Base-by-base conservation (phyloP, 2,888 invertebrate genomes). In the Meghimatium bilineatum region DNA sequence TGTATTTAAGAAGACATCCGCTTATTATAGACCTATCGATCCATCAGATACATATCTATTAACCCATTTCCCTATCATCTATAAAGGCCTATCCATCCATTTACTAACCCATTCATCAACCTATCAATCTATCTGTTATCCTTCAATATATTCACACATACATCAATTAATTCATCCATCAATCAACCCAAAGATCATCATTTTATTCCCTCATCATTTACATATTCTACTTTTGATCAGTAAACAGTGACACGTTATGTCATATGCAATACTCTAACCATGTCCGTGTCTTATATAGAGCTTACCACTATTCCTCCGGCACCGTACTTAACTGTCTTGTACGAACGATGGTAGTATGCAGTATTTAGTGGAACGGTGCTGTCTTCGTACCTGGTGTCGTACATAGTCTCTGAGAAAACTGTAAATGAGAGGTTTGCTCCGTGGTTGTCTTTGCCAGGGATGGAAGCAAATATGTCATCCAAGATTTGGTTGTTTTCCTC, bases 281-380 rank as follows among this genome's bases (percentile, higher is more conserved):
- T n/a, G n/a, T n/a, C n/a, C n/a, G n/a, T n/a, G n/a, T n/a, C n/a
- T n/a, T n/a, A n/a, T n/a, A n/a, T n/a, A n/a, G n/a, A n/a, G n/a
- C n/a, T 60, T 36, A 77, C 77, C 0, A 36, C 63, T 1, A 26
- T 56, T 12, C 77, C 77, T 12, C 56, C 60, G 26, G 77, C 88
- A 1, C 88, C 88, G 29, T 80, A 74, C 56, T 85, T 85, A 32
- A 66, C 72, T 49, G 78, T 77, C 79, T 86, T 87, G 83, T 84
- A 88, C 79, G 80, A 85, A 29, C 89, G 81, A 83, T 90, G 89
- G 80, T 90, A 90, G 80, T 85, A 90, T n/a, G 84, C 90, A 0
- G 88, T 87, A 82, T 91, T 90, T 10, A 90, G 83, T 44, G 81
- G 85, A 0, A 26, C 36, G 52, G 17, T 23, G 20, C 38, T n/a